Conservation (phyloP, 2,113 vertebrate genomes). For the Hypomesus transpacificus region DNA sequence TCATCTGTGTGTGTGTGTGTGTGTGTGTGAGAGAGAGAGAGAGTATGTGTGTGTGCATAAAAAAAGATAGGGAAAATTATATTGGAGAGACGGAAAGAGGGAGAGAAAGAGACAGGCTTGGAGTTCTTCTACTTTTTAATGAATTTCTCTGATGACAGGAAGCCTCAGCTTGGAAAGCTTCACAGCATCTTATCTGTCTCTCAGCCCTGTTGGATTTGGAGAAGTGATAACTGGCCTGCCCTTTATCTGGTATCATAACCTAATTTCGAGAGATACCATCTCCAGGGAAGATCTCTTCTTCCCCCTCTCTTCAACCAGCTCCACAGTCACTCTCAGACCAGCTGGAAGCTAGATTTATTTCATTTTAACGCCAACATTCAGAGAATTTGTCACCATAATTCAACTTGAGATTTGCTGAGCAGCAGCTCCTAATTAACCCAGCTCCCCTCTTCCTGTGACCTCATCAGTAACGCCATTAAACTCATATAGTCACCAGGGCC, state of each 20-base stretch:
- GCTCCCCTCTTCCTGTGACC: conserved; percentile 63
- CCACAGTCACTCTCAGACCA: conserved; percentile 47
- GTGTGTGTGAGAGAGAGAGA: background rate
- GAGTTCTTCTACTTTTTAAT: background rate
- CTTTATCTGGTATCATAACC: conserved; percentile 64
- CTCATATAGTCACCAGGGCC: conserved; percentile 55
- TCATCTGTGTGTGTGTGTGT: background rate
- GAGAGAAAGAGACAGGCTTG: too few species aligned
- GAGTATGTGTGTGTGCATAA: background rate
- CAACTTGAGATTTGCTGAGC: conserved; percentile 69
- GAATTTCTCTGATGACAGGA: conserved; percentile 12
- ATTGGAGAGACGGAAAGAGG: too few species aligned
- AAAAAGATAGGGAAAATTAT: too few species aligned
- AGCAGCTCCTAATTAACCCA: conserved; percentile 73
- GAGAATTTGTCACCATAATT: conserved; percentile 70
- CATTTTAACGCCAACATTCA: conserved; percentile 56
- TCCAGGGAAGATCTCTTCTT: conserved; percentile 59
- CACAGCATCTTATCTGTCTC: conserved; percentile 46
- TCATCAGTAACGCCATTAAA: conserved; percentile 68
- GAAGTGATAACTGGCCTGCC: conserved; percentile 55
- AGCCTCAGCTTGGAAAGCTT: background rate
- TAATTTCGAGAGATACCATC: conserved; percentile 63
- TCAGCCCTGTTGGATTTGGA: conserved; percentile 30
- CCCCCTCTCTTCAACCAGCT: conserved; percentile 43
- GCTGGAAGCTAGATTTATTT: conserved; percentile 66